Evolutionary conservation across 35 echinoderm and acorn worm genomes (phyloP), one percentile per base, ranked within the genome.

Genomic region (Amphiura filiformis): DNA sequence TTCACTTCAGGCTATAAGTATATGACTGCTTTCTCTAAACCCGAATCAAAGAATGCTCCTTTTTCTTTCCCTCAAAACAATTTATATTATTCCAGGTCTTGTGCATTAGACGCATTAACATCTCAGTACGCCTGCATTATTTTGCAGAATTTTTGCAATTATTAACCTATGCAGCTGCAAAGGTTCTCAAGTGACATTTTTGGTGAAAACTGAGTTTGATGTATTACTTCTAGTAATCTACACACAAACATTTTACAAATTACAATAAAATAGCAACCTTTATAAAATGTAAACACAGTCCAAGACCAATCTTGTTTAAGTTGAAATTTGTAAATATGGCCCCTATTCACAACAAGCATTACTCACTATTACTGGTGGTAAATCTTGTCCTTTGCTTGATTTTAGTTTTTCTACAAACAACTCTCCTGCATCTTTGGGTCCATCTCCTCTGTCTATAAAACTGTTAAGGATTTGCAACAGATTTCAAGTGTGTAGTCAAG

Each of bases 341-440:
- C 0, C 2, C 35, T 15, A 81, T 30, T 20, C 28, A 56, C 1
- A 38, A 23, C 38, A 28, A 56, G 26, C 34, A 1, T 28, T 65
- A 75, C 81, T 75, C 65, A 90, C 88, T 39, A 75, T 83, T 32
- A 82, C 80, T 77, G 88, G 88, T 38, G 37, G 80, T 56, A 90
- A 44, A 12, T 90, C 88, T 34, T 83, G 57, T 34, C 64, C 80
- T 30, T 90, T 31, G 4, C 47, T 77, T 31, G 82, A 39, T 37
- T 90, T 90, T 11, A 90, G 65, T 38, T 39, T 36, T 18, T 56
- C 32, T 33, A 82, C 37, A 64, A 90, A 90, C 26, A 90, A 28
- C 35, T 90, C 81, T 12, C 39, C 88, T 42, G 76, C 23, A 39
- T 76, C 65, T 15, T 80, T 80, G 76, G 75, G 30, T 14, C 81